Base-by-base conservation (phyloP, 2,888 invertebrate species). In the Cryptus viduatorius region DNA sequence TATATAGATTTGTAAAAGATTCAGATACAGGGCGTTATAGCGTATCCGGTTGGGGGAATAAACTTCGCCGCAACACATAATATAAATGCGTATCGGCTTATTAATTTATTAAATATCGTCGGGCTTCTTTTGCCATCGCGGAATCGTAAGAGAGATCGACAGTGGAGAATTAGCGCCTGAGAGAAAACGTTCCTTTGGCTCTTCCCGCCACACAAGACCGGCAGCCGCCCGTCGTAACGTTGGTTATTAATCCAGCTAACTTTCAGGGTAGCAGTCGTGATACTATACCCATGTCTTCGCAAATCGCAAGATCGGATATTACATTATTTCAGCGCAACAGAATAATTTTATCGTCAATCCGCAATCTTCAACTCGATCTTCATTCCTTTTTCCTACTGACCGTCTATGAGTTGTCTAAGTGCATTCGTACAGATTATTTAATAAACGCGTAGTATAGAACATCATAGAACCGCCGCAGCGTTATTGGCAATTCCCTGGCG, bases 71-170 rank as follows among this genome's bases (percentile, higher is more conserved):
- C 71, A 68, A 16, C 75, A 37, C 50, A 61, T 81, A 29, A 78
- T 73, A 80, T 64, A 64, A 84, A 84, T 73, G 77, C 61, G 68
- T 81, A 68, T 73, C 72, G 73, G 78, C 68, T 77, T 78, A 78
- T 81, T 78, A 84, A 84, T 84, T 81, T 78, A 84, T 84, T 78
- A 73, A 81, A 84, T 73, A 61, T 53, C 68, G 77, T 56, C 82
- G 77, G 80, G 71, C 64, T 77, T 50, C 77, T 68, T 76, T 79
- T 76, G 80, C 71, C 42, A 64, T 8, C 12, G 37, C 42, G 42
- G 37, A 42, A 37, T 16, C 2, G 61, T n/a, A 50, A 50, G 37
- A 61, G 64, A 79, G 64, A 48, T 72, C 69, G 71, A 67, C 56
- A 5, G 77, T 71, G 61, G 59, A 19, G 75, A 64, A 67, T 77